Evolutionary conservation across 2,888 invertebrate species (phyloP).

Genomic region (Helleia helle): DNA sequence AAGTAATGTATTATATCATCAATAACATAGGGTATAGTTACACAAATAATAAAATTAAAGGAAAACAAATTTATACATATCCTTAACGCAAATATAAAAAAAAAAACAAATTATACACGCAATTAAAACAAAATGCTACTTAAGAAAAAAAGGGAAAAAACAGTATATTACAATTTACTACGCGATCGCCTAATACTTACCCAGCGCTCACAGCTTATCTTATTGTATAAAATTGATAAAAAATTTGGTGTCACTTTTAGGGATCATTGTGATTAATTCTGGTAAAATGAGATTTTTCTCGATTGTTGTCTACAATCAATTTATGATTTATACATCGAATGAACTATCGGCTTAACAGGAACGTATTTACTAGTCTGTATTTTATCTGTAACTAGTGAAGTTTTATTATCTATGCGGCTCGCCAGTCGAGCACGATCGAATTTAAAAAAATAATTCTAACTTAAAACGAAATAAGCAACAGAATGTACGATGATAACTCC

Average conservation of each 20-base stretch:
- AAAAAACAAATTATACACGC: conserved; percentile 69
- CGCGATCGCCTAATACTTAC: conserved; percentile 41
- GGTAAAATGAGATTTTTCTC: conserved; percentile 17
- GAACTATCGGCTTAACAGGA: conserved; percentile 5
- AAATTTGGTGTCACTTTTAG: conserved; percentile 64
- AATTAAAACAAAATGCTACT: conserved; percentile 65
- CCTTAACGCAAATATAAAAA: conserved; percentile 66
- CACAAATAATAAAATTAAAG: conserved; percentile 71
- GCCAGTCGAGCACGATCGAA: conserved; percentile 8
- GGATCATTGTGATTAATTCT: conserved; percentile 37
- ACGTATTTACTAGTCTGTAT: conserved; percentile 4
- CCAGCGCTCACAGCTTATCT: conserved; percentile 41
- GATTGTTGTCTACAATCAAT: conserved; percentile 4
- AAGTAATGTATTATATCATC: conserved; percentile 73
- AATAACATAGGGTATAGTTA: conserved; percentile 72
- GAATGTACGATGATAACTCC: conserved; percentile 34
- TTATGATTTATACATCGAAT: conserved; percentile 1
- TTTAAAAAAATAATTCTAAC: conserved; percentile 17
- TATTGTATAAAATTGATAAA: conserved; percentile 37
- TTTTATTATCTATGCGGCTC: conserved; percentile 5
- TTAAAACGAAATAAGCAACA: conserved; percentile 48
- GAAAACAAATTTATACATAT: conserved; percentile 73
- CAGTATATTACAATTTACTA: conserved; percentile 68
- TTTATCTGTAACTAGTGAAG: neutral
- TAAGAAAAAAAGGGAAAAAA: conserved; percentile 47